Evolutionary conservation across 2,797 vertebrate genomes (phyloP).

Genomic region (Dermochelys coriacea): DNA sequence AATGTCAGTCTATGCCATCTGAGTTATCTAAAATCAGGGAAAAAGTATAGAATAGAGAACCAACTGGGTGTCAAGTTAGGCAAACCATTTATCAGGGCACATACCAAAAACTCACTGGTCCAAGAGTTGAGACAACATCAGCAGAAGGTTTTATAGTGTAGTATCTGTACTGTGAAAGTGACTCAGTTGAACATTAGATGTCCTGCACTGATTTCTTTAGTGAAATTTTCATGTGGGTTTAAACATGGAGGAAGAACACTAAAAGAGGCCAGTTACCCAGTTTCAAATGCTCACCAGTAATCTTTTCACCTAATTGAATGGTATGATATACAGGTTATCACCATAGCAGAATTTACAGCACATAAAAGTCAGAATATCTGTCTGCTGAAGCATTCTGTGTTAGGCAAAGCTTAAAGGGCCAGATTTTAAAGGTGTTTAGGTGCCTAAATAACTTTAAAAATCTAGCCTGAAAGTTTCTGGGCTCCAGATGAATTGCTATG

Average conservation of each 20-base stretch:
- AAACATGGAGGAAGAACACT: background rate
- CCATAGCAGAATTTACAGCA: background rate
- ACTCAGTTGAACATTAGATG: background rate
- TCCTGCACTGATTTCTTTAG: background rate
- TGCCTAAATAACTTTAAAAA: background rate
- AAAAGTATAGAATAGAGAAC: background rate
- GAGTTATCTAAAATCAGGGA: slow-evolving; percentile 14
- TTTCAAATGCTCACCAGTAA: background rate
- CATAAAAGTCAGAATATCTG: background rate
- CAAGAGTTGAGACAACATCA: background rate
- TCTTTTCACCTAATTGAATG: background rate
- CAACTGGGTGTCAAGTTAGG: background rate
- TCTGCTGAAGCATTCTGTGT: background rate
- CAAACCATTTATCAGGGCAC: background rate
- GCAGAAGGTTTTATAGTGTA: background rate
- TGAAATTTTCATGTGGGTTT: background rate
- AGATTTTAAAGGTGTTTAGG: background rate
- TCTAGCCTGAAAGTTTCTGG: background rate
- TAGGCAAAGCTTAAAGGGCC: background rate
- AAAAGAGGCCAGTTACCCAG: background rate
- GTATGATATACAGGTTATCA: background rate
- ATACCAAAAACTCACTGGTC: background rate
- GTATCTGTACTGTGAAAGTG: background rate
- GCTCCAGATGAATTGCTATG: slow-evolving; percentile 5
- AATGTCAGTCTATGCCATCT: slow-evolving; percentile 27